Evolutionary conservation across 2,113 vertebrate species (phyloP).

Genomic region (Macrotus californicus): DNA sequence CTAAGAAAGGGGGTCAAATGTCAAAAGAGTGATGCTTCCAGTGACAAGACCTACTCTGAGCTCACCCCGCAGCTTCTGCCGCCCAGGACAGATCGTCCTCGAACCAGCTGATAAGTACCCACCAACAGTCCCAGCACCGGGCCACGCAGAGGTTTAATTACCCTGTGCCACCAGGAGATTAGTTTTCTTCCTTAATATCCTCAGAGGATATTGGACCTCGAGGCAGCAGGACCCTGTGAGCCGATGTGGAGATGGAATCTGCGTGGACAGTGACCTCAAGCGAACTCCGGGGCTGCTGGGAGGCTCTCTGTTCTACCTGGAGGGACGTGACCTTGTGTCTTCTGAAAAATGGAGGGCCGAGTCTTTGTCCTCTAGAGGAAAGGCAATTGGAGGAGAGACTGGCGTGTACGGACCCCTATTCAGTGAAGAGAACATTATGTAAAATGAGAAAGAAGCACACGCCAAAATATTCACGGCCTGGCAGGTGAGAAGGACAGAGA

Average conservation of each 20-base stretch:
- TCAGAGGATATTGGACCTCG: not conserved
- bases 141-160: not conserved
- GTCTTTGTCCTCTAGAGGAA: not conserved
- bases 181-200: slow-evolving; percentile 6
- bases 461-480: not conserved
- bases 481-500: not conserved
- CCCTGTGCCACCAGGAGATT: not conserved
- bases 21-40: not conserved
- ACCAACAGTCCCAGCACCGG: not conserved
- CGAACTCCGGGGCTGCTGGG: not conserved
- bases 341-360: not conserved
- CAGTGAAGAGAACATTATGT: not conserved
- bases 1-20: not conserved
- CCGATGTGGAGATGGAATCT: not conserved
- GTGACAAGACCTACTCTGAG: not conserved
- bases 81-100: not conserved
- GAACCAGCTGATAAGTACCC: not conserved
- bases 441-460: not conserved
- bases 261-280: not conserved
- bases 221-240: not conserved
- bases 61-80: not conserved
- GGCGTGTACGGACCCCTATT: not conserved
- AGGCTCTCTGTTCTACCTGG: not conserved
- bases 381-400: not conserved
- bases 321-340: accelerated